Conservation (phyloP, 2,113 vertebrate species). For the Xenopus laevis region DNA sequence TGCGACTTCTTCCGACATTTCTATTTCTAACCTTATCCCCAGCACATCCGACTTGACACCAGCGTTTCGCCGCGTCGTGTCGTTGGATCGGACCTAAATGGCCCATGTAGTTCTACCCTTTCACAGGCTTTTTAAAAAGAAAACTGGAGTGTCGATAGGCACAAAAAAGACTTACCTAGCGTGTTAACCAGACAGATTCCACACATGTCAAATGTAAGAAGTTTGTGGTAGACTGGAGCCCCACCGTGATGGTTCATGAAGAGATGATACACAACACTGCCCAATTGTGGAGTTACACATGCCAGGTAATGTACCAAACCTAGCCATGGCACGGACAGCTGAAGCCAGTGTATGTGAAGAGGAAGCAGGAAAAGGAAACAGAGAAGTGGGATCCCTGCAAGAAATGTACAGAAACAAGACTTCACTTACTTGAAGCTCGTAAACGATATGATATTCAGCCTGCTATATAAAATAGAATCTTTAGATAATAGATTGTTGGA, state of each 20-base stretch:
- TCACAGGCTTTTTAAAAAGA: no score
- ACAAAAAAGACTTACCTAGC: conserved; percentile 66
- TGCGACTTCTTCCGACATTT: no score
- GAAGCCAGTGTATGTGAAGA: conserved; percentile 79
- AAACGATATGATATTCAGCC: no score
- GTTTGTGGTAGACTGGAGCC: conserved; percentile 73
- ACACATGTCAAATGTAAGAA: conserved; percentile 85
- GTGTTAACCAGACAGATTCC: conserved; percentile 88
- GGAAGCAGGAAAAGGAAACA: conserved; percentile 80
- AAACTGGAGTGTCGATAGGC: no score
- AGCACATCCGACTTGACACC: no score
- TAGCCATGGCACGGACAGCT: conserved; percentile 75
- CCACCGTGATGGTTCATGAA: conserved; percentile 90
- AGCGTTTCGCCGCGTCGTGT: no score
- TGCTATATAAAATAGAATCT: no score
- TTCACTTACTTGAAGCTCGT: no score
- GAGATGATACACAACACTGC: conserved; percentile 83
- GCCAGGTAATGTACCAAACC: conserved; percentile 80
- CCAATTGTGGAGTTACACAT: conserved; percentile 78
- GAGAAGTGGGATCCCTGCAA: conserved; percentile 78
- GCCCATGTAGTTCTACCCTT: no score
- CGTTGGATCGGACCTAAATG: no score
- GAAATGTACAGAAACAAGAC: conserved; percentile 19
- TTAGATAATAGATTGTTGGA: no score
- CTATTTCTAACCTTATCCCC: no score